Percentiles rank a stretch among this genome's conserved stretches.
phyloP scores from a whole-genome alignment of 2,888 invertebrate genomes.

The Catonia carolina region DNA sequence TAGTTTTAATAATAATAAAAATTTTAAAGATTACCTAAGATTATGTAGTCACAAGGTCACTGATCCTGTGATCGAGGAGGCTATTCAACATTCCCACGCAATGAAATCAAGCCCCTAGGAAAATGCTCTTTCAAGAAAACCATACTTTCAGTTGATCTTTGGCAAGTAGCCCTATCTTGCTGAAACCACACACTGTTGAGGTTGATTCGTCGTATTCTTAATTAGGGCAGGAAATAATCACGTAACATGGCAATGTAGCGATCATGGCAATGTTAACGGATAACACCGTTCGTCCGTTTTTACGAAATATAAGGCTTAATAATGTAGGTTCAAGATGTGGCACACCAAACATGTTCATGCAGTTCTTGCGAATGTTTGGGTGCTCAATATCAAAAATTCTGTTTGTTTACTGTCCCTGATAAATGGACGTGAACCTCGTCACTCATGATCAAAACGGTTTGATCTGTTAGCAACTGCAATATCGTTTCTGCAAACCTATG shows the following conservation, averaged over 20 bases:
- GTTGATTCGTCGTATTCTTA: not conserved
- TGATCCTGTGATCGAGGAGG: not conserved
- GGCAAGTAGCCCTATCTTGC: not conserved
- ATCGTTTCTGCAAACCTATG: too few species aligned
- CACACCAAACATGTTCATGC: too few species aligned
- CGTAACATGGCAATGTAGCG: not conserved
- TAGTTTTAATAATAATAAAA: too few species aligned
- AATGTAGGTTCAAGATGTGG: too few species aligned
- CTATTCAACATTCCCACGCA: not conserved
- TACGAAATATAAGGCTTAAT: not conserved
- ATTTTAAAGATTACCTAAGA: too few species aligned
- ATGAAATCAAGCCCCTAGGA: not conserved
- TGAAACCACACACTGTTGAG: slow-evolving; percentile 3
- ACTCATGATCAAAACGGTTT: not conserved
- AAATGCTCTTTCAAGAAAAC: not conserved
- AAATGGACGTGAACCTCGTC: not conserved
- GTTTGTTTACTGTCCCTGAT: not conserved
- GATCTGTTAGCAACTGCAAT: not conserved
- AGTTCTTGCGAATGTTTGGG: too few species aligned
- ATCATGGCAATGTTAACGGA: not conserved
- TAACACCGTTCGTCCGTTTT: not conserved
- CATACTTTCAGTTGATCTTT: not conserved
- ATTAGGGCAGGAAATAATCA: not conserved
- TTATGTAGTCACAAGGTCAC: too few species aligned
- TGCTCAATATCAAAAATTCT: too few species aligned